Percentiles rank a stretch among this genome's conserved stretches.
Evolutionary conservation across 2,113 vertebrate genomes (phyloP).

Genomic region (Hippocampus guttulatus): DNA sequence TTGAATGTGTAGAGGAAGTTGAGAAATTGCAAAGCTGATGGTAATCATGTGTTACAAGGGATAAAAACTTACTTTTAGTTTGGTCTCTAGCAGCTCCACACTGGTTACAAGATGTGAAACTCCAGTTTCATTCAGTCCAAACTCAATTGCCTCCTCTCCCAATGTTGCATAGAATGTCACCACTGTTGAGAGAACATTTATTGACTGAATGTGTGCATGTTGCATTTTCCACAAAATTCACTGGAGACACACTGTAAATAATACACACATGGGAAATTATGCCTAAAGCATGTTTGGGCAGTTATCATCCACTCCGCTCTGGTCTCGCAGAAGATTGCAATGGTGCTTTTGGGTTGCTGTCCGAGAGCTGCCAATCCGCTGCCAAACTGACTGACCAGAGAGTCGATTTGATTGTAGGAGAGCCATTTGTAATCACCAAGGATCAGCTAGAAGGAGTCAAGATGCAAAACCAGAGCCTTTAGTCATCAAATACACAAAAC

Average conservation of each 20-base stretch:
- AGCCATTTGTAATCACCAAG: conserved; percentile 89
- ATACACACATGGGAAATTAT: conserved; percentile 88
- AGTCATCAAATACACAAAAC: not conserved
- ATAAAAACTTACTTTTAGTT: conserved; percentile 82
- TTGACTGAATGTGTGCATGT: not conserved
- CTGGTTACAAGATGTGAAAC: conserved; percentile 90
- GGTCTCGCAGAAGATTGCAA: conserved; percentile 97
- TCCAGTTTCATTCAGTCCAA: conserved; percentile 88
- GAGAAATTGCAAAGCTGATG: not conserved
- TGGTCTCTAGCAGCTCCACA: conserved; percentile 83
- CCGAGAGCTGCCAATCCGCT: conserved; percentile 83
- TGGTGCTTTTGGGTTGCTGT: conserved; percentile 77
- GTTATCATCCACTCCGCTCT: conserved; percentile 94
- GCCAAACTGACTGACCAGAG: conserved; percentile 74
- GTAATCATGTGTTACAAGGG: not conserved
- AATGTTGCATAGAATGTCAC: conserved; percentile 94
- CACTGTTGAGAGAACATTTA: conserved; percentile 66
- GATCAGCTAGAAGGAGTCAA: conserved; percentile 76
- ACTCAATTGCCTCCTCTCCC: conserved; percentile 88
- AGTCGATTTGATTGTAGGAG: conserved; percentile 81
- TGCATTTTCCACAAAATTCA: not conserved
- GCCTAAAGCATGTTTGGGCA: conserved; percentile 90
- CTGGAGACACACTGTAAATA: not conserved
- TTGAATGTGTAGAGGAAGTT: not conserved
- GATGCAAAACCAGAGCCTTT: not conserved